Base-by-base conservation (phyloP, 2,888 invertebrate genomes). In the Margaritifera margaritifera region DNA sequence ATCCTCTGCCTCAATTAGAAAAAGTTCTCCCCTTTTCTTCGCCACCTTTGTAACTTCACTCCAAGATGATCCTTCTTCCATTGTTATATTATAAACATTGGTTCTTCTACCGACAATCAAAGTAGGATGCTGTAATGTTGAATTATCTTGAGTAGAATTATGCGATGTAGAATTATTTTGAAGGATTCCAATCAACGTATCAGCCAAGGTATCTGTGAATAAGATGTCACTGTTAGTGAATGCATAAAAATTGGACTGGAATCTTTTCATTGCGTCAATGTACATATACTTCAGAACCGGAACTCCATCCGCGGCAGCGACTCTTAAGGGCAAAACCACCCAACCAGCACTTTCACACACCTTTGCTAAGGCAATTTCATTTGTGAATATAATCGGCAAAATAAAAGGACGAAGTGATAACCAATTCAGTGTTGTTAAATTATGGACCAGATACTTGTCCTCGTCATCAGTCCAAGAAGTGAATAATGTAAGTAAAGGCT, bases 261-360 rank as follows among this genome's bases (percentile, higher is more conserved):
- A 81, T 4, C 69, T 71, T 8, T 68, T 62, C 74, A 79, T 80
- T 11, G 77, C 82, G 53, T 85, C 80, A 31, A 72, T 62, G 58
- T 80, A 86, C 86, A 86, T 85, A 57, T 81, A 73, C 64, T 84
- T 83, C 27, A 86, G 60, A 20, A 86, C 75, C 1, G 86, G 86
- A 57, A 80, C 74, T 2, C 81, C 80, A 52, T 72, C 75, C 2
- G 80, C 77, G 6, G 80, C 74, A 18, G 73, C 72, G 2, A 67
- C 68, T 50, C 66, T 65, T 8, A 82, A 68, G 20, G 80, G 81
- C 53, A 81, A 67, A 1, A 75, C 72, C 22, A 74, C 69, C 80
- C 81, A 84, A 22, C 85, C 85, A 27, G 51, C 57, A 31, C 59
- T 27, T 11, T 31, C n/a, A n/a, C 75, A 77, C 25, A 74, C 63